A percentile compares a stretch with the other conserved stretches of the same genome.
Conservation (phyloP, 2,888 invertebrate genomes). For the Euzophera pinguis region DNA sequence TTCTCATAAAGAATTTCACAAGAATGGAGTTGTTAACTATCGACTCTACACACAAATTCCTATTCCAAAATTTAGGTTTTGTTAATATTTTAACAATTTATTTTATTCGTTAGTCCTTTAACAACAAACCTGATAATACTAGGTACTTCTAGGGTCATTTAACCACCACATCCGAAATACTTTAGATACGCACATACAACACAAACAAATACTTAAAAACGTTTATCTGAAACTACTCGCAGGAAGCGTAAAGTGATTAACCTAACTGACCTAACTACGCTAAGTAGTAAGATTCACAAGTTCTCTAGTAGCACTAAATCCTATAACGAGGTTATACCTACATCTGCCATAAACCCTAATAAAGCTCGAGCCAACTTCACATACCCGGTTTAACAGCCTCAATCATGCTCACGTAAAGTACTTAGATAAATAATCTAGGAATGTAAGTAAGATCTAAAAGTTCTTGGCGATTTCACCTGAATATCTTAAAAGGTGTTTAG, state of each 20-base stretch:
- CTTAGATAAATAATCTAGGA: not conserved
- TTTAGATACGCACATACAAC: too few species aligned
- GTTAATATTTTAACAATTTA: too few species aligned
- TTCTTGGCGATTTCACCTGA: too few species aligned
- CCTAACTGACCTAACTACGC: not conserved
- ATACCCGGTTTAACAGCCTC: not conserved
- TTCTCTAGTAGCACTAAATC: not conserved
- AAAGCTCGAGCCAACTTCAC: not conserved
- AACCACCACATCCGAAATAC: too few species aligned
- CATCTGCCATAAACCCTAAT: not conserved
- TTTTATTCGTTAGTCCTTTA: too few species aligned
- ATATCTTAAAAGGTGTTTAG: too few species aligned
- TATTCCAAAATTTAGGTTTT: too few species aligned
- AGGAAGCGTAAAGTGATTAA: not conserved
- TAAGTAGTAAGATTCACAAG: not conserved
- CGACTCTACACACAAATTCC: too few species aligned
- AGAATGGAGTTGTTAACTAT: too few species aligned
- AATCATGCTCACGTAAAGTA: not conserved
- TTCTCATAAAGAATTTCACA: not conserved
- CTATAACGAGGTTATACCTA: not conserved
- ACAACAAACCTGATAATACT: too few species aligned
- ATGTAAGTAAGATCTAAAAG: not conserved
- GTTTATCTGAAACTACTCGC: not conserved
- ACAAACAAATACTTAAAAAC: not conserved
- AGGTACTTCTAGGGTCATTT: too few species aligned